Percentiles rank a stretch among this genome's conserved stretches.
These are phyloP conservation scores for Caenorhabditis zanzibari DNA, from an alignment of 2,888 invertebrate species.

Conservation along the genomic window DNA sequence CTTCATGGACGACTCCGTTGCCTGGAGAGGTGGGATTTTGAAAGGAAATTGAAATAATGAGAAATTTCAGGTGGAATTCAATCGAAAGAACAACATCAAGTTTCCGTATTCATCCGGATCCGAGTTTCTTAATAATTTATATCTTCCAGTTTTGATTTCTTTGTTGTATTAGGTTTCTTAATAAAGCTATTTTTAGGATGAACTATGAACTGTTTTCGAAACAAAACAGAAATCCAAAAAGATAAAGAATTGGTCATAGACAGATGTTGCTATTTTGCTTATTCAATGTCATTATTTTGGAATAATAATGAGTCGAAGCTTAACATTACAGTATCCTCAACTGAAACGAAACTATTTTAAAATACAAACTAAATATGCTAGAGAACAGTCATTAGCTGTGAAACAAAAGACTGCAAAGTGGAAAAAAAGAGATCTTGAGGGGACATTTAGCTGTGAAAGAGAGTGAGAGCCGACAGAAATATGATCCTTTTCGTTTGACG, in stretches of 20 bases:
- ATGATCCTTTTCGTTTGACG: slow-evolving; percentile 42
- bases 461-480: slow-evolving; percentile 43
- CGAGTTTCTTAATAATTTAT: not conserved
- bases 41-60: not conserved
- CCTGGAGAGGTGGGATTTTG: slow-evolving; percentile 70
- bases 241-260: no score
- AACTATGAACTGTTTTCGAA: no score
- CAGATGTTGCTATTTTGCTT: no score
- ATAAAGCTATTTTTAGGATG: not conserved
- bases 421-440: slow-evolving; percentile 8
- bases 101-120: slow-evolving; percentile 54
- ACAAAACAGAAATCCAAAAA: not conserved
- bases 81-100: slow-evolving; percentile 62
- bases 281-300: no score
- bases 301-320: no score
- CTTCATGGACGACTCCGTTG: slow-evolving; percentile 78
- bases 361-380: not conserved
- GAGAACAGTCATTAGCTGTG: not conserved
- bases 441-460: slow-evolving; percentile 4
- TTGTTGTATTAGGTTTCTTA: not conserved
- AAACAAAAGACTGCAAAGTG: not conserved
- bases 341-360: not conserved
- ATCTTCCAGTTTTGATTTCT: not conserved
- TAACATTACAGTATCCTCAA: no score
- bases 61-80: slow-evolving; percentile 56